Evolutionary conservation across 37 sponge, comb jelly and placozoan genomes (phyloP).

Genomic region (Spongilla lacustris): DNA sequence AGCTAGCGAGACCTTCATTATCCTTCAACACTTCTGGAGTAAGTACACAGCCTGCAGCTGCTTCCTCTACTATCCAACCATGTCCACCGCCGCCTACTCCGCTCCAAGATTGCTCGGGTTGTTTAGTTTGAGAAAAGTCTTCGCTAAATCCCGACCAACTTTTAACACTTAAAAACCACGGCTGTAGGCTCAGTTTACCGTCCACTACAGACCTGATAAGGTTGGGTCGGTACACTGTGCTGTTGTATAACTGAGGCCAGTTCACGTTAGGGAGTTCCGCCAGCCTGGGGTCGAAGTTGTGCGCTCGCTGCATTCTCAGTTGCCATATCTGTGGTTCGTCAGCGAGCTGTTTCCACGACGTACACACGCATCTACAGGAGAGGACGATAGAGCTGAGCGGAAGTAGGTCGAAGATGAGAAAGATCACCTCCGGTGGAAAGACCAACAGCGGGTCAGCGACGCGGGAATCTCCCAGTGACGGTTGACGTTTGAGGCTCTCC

Average conservation of each 20-base stretch:
- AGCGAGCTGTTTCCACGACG: constrained; percentile 30
- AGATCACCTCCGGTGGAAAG: constrained; percentile 29
- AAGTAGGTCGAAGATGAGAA: constrained; percentile 32
- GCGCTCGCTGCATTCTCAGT: constrained; percentile 11
- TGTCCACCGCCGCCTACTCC: constrained; percentile 7
- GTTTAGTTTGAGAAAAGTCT: not conserved
- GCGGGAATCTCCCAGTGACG: not conserved
- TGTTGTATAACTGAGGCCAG: constrained; percentile 51
- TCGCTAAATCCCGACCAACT: constrained; percentile 14
- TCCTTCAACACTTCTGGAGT: constrained; percentile 7
- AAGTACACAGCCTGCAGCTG: not conserved
- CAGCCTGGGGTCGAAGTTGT: constrained; percentile 22
- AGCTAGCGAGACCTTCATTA: constrained; percentile 24
- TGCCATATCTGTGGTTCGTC: constrained; percentile 51
- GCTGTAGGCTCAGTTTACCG: constrained; percentile 14
- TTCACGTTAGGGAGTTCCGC: constrained; percentile 5
- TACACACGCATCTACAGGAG: constrained; percentile 39
- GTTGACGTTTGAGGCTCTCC: not conserved
- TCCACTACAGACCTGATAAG: constrained; percentile 25
- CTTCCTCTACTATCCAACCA: constrained; percentile 35
- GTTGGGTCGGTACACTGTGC: constrained; percentile 23
- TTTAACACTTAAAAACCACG: constrained; percentile 12
- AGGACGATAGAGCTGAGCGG: constrained; percentile 18
- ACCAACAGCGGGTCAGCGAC: constrained; percentile 11
- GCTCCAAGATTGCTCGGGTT: not conserved